A percentile compares a stretch with the other conserved stretches of the same genome.
These are phyloP conservation scores for Sebastes matsubarae DNA, from an alignment of 2,797 vertebrate genomes.

Conservation along the genomic window DNA sequence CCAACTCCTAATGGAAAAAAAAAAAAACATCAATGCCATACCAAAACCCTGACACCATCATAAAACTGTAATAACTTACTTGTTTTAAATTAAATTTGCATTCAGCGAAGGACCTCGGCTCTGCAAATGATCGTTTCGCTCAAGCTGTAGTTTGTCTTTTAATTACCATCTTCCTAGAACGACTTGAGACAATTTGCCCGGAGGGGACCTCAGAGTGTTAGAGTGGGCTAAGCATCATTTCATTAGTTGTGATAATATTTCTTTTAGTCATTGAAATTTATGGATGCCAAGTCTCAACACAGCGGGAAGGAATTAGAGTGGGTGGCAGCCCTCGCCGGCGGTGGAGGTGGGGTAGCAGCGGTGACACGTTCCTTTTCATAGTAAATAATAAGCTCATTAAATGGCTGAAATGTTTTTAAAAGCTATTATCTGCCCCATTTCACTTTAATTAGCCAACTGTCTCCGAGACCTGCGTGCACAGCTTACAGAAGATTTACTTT, in stretches of 20 bases:
- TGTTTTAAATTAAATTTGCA: conserved; percentile 42
- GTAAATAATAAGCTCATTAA: conserved; percentile 81
- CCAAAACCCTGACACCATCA: conserved; percentile 42
- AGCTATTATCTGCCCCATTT: conserved; percentile 92
- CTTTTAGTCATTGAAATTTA: conserved; percentile 55
- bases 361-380: conserved; percentile 68
- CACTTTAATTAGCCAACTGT: conserved; percentile 88
- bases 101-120: conserved; percentile 22
- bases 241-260: conserved; percentile 71
- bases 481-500: conserved; percentile 61
- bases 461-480: conserved; percentile 58
- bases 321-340: conserved; percentile 39
- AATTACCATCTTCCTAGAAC: conserved; percentile 66
- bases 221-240: conserved; percentile 63
- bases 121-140: conserved; percentile 47
- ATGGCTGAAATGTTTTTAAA: conserved; percentile 82
- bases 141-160: conserved; percentile 55
- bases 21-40: conserved; percentile 4
- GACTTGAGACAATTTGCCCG: conserved; percentile 64
- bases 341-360: conserved; percentile 5
- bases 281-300: conserved; percentile 33
- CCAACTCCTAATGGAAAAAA: conserved; percentile 41
- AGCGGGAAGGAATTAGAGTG: conserved; percentile 38
- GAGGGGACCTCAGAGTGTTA: conserved; percentile 48
- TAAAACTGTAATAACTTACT: conserved; percentile 46